A percentile compares a stretch with the other conserved stretches of the same genome.
Conservation (phyloP, 23 tunicate genomes). For the Oikopleura dioica region DNA sequence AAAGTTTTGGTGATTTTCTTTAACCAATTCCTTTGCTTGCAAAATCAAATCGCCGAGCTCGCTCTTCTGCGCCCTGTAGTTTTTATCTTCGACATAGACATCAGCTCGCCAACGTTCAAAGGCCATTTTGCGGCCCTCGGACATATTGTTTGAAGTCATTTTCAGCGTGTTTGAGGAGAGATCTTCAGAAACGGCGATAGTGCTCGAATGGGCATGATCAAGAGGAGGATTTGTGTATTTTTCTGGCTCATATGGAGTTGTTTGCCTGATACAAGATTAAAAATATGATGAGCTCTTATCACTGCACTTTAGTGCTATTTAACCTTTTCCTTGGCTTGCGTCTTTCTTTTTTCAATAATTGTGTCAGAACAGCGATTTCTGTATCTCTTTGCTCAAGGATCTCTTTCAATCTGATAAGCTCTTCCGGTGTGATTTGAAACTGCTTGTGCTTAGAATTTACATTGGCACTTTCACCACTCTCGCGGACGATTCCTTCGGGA, state of each 20-base stretch:
- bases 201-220: background rate
- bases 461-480: background rate
- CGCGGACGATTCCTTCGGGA: background rate
- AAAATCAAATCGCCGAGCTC: background rate
- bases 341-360: background rate
- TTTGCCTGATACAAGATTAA: no score
- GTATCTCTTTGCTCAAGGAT: slow-evolving; percentile 83
- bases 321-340: background rate
- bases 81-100: background rate
- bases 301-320: no score
- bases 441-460: no score
- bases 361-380: slow-evolving; percentile 32
- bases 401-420: slow-evolving; percentile 57
- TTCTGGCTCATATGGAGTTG: background rate
- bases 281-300: no score
- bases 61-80: background rate
- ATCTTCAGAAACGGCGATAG: background rate
- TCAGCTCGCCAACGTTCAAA: background rate
- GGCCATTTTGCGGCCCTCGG: background rate
- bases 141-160: background rate
- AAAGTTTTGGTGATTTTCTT: no score
- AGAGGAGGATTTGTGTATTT: background rate
- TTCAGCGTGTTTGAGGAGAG: background rate
- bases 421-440: slow-evolving; percentile 25
- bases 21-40: no score